phyloP scores from a whole-genome alignment of 2,113 vertebrate genomes.

The Embiotoca jacksoni region DNA sequence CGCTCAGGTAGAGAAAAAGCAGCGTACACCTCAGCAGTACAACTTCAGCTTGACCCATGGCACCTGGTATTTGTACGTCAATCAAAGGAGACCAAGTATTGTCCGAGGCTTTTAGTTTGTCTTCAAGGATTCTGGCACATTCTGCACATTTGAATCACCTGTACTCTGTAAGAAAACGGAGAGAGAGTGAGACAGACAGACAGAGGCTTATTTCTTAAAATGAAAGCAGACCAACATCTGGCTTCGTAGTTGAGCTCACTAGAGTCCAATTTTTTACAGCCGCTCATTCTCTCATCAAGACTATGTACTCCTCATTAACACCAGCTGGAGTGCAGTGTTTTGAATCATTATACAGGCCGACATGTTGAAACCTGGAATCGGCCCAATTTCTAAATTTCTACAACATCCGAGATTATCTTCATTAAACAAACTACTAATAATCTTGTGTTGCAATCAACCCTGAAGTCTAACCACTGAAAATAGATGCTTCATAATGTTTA shows the following conservation, averaged over 20 bases:
- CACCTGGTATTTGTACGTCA: constrained; percentile 19
- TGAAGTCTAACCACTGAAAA: constrained; percentile 28
- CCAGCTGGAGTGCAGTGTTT: constrained; percentile 33
- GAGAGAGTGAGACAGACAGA: constrained; percentile 20
- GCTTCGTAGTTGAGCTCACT: constrained; percentile 65
- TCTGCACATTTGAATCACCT: constrained; percentile 53
- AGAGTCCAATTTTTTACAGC: constrained; percentile 52
- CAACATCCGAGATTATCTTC: constrained; percentile 21
- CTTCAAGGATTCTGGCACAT: constrained; percentile 44
- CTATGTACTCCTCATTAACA: constrained; percentile 26
- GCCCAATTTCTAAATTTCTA: constrained; percentile 29
- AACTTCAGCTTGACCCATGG: constrained; percentile 75
- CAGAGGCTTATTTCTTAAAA: constrained; percentile 78
- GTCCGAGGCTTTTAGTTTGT: constrained; percentile 27
- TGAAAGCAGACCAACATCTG: constrained; percentile 84
- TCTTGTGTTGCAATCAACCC: constrained; percentile 23
- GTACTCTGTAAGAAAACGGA: constrained; percentile 58
- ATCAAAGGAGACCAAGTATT: constrained; percentile 25
- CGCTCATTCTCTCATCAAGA: constrained; percentile 43
- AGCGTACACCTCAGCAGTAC: constrained; percentile 52
- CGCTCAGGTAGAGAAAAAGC: constrained; percentile 68
- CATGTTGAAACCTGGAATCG: constrained; percentile 38
- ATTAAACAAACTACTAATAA: constrained; percentile 16
- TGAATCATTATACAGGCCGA: constrained; percentile 25
- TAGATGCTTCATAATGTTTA: background rate